Percentiles rank a stretch among this genome's conserved stretches.
Evolutionary conservation across 2,113 vertebrate genomes (phyloP).

Genomic region (Terrapene triunguis): DNA sequence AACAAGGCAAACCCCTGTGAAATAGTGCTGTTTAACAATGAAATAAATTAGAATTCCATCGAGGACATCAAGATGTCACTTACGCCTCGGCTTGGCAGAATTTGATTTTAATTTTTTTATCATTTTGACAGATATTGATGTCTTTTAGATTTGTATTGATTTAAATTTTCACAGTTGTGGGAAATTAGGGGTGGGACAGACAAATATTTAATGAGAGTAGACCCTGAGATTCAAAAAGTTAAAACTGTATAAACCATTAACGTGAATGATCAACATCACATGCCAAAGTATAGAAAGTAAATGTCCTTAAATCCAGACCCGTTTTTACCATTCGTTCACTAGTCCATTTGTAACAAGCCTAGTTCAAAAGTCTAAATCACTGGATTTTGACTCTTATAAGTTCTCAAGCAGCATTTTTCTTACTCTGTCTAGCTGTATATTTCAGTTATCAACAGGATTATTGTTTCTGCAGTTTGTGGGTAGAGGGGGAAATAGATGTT

Average conservation of each 20-base stretch:
- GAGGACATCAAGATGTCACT: neutral
- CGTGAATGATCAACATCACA: neutral
- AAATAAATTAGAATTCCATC: neutral
- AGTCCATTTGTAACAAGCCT: neutral
- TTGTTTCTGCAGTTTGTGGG: neutral
- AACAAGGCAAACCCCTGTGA: neutral
- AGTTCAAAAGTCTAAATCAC: neutral
- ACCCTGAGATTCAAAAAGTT: neutral
- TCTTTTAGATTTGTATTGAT: neutral
- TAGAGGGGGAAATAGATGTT: neutral
- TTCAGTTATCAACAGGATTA: neutral
- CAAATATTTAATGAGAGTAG: neutral
- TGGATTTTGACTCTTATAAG: neutral
- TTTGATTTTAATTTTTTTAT: neutral
- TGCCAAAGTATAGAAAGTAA: neutral
- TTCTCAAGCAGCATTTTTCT: neutral
- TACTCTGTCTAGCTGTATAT: neutral
- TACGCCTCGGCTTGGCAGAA: neutral
- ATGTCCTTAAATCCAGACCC: neutral
- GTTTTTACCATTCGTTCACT: neutral
- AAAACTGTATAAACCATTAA: neutral
- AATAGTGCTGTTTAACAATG: neutral
- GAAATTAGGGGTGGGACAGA: neutral
- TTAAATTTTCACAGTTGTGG: neutral
- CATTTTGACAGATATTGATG: neutral